Percentiles rank a stretch among this genome's conserved stretches.
Conservation (phyloP, 2,888 invertebrate species). For the Tetragnatha montana region DNA sequence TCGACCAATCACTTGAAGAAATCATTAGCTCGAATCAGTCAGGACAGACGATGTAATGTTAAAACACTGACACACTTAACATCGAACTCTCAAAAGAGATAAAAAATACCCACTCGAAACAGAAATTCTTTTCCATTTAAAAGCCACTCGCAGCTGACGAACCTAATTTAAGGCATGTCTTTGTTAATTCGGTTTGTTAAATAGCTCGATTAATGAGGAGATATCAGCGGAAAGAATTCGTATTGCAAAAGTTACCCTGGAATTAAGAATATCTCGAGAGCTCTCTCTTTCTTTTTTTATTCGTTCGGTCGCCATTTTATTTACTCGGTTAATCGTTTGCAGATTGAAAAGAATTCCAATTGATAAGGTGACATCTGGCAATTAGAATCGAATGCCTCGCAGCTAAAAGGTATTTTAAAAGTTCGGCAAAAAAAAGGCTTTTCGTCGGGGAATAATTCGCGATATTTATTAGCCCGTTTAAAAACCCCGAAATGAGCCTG, state of each 20-base stretch:
- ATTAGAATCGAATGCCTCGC: conserved; percentile 57
- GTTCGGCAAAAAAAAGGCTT: conserved; percentile 18
- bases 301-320: conserved; percentile 56
- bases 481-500: conserved; percentile 57
- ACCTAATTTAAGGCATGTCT: conserved; percentile 52
- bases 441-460: conserved; percentile 48
- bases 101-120: not conserved
- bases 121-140: not conserved
- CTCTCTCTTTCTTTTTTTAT: conserved; percentile 7
- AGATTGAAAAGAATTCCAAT: conserved; percentile 64
- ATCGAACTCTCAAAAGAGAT: not conserved
- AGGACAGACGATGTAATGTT: not conserved
- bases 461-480: conserved; percentile 70
- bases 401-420: conserved; percentile 52
- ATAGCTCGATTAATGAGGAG: conserved; percentile 54
- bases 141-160: conserved; percentile 2
- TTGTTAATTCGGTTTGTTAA: conserved; percentile 59
- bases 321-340: conserved; percentile 62
- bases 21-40: too few species aligned
- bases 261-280: conserved; percentile 36
- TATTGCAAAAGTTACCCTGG: not conserved
- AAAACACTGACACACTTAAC: conserved; percentile 10
- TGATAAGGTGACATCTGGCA: conserved; percentile 57
- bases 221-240: conserved; percentile 46
- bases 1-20: too few species aligned